Conservation (phyloP, 2,797 vertebrate species). For the Leptatherina wallacei region DNA sequence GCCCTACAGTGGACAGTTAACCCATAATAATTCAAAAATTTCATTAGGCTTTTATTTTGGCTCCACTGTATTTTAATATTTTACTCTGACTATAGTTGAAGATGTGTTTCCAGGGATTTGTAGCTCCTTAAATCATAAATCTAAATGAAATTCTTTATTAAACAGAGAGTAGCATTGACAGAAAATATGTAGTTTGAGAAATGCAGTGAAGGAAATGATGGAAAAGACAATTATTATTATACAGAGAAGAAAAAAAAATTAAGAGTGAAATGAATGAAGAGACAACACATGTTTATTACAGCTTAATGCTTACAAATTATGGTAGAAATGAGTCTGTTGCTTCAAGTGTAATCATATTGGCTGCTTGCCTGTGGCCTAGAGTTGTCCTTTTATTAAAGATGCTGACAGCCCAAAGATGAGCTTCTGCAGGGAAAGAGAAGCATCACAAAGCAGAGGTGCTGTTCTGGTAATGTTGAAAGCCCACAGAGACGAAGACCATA, state of each 20-base stretch:
- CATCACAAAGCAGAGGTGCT: conserved; percentile 42
- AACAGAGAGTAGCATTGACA: conserved; percentile 29
- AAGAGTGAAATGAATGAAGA: conserved; percentile 19
- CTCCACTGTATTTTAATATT: conserved; percentile 19
- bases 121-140: conserved; percentile 22
- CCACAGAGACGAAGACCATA: conserved; percentile 49
- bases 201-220: conserved; percentile 11
- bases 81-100: conserved; percentile 37
- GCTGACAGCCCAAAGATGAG: conserved; percentile 46
- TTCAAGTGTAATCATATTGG: conserved; percentile 18
- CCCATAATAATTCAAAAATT: conserved; percentile 20
- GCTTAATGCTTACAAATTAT: conserved; percentile 8
- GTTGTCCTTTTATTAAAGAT: conserved; percentile 54
- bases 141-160: conserved; percentile 34
- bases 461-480: conserved; percentile 54
- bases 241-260: background rate
- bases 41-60: conserved; percentile 19
- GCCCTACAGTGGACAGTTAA: conserved; percentile 25
- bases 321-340: conserved; percentile 18
- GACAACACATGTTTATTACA: conserved; percentile 3
- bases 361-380: conserved; percentile 33
- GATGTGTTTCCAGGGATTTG: conserved; percentile 39
- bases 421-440: conserved; percentile 49
- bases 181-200: conserved; percentile 30
- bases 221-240: conserved; percentile 22